Conservation (phyloP, 2,113 vertebrate genomes). For the Vidua macroura region DNA sequence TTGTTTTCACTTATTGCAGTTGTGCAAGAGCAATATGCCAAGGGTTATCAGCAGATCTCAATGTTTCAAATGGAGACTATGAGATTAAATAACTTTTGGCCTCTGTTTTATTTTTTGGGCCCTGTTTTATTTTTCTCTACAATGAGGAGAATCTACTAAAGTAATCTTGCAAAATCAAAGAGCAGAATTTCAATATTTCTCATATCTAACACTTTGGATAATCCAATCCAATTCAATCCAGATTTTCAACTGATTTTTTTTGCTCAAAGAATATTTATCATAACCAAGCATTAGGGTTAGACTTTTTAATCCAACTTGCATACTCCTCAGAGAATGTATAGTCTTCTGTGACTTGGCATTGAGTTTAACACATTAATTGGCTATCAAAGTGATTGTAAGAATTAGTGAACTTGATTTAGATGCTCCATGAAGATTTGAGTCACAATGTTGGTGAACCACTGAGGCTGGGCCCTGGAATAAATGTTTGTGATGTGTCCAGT, state of each 20-base stretch:
- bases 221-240: not conserved
- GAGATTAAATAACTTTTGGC: not conserved
- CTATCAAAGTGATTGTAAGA: not conserved
- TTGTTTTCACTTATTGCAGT: not conserved
- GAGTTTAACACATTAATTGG: not conserved
- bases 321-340: not conserved
- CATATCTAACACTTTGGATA: not conserved
- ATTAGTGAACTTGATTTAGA: not conserved
- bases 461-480: not conserved
- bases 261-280: not conserved
- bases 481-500: not conserved
- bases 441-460: not conserved
- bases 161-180: not conserved
- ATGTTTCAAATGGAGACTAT: constrained; percentile 16
- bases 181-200: not conserved
- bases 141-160: not conserved
- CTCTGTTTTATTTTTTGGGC: not conserved
- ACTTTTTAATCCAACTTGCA: not conserved
- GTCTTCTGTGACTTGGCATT: not conserved
- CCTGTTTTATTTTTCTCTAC: not conserved
- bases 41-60: constrained; percentile 52
- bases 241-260: not conserved
- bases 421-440: not conserved
- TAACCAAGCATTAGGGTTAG: not conserved
- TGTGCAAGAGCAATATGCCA: constrained; percentile 1